Percentiles rank a stretch among this genome's conserved stretches.
These are phyloP conservation scores for Mallotus villosus DNA, from an alignment of 2,797 vertebrate genomes.

Conservation along the genomic window DNA sequence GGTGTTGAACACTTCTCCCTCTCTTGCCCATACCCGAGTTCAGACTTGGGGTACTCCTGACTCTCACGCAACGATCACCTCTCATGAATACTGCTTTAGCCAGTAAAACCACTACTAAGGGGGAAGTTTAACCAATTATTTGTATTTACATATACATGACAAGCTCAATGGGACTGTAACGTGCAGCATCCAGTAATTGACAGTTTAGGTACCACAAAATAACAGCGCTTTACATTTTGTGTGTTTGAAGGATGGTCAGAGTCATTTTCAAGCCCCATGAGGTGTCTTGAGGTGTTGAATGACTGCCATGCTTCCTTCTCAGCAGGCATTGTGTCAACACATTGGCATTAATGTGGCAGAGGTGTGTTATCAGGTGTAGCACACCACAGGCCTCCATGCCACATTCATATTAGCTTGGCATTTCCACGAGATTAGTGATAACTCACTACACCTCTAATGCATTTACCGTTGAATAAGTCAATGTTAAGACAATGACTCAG, in stretches of 20 bases:
- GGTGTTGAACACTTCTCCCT: neutral
- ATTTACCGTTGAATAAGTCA: neutral
- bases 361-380: neutral
- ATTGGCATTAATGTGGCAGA: neutral
- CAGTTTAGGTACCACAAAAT: too few relatives aligned
- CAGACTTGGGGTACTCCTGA: too few relatives aligned
- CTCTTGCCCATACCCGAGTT: neutral
- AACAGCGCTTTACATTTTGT: too few relatives aligned
- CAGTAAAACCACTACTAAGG: too few relatives aligned
- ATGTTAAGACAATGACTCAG: neutral
- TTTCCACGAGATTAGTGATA: neutral
- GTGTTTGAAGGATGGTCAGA: neutral
- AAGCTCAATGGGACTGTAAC: too few relatives aligned
- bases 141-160: too few relatives aligned
- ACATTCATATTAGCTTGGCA: neutral
- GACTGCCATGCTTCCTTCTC: neutral
- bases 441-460: neutral
- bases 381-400: neutral
- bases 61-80: too few relatives aligned
- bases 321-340: neutral
- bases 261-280: neutral
- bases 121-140: too few relatives aligned
- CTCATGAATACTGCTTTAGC: too few relatives aligned
- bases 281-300: neutral
- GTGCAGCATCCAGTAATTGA: too few relatives aligned